Evolutionary conservation across 2,888 invertebrate species (phyloP).

Genomic region (Rotaria sp.): DNA sequence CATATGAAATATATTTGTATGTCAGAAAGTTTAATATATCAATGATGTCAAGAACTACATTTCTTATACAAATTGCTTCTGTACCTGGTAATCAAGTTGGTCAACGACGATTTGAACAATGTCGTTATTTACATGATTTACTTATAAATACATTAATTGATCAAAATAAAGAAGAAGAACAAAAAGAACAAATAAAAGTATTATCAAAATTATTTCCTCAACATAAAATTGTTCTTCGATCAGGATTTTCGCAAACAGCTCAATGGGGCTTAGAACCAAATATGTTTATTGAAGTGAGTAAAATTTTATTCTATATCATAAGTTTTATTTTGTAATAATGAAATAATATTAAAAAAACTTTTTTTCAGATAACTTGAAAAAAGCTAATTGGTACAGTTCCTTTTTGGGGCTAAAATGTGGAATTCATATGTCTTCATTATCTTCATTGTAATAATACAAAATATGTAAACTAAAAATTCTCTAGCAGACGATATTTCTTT

Average conservation of each 20-base stretch:
- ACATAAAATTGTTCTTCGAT: not conserved
- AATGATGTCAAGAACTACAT: not conserved
- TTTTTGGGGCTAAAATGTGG: no score
- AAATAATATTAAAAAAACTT: no score
- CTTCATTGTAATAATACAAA: no score
- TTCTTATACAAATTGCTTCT: not conserved
- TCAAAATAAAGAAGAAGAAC: not conserved
- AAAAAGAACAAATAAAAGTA: not conserved
- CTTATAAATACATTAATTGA: not conserved
- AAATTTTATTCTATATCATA: no score
- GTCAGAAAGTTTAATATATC: not conserved
- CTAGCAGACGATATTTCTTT: no score
- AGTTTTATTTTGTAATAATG: no score
- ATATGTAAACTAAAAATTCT: no score
- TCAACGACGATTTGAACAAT: not conserved
- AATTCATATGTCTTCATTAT: no score
- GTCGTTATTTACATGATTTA: not conserved
- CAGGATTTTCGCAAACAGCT: slow-evolving; percentile 14
- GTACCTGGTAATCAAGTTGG: not conserved
- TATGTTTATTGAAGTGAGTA: not conserved
- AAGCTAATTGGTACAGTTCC: no score
- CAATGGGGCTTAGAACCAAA: slow-evolving; percentile 29
- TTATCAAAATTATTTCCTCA: not conserved
- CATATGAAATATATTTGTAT: not conserved
- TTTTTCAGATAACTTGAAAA: no score